Conservation (phyloP, 2,797 vertebrate genomes). For the Cossypha dichroa region DNA sequence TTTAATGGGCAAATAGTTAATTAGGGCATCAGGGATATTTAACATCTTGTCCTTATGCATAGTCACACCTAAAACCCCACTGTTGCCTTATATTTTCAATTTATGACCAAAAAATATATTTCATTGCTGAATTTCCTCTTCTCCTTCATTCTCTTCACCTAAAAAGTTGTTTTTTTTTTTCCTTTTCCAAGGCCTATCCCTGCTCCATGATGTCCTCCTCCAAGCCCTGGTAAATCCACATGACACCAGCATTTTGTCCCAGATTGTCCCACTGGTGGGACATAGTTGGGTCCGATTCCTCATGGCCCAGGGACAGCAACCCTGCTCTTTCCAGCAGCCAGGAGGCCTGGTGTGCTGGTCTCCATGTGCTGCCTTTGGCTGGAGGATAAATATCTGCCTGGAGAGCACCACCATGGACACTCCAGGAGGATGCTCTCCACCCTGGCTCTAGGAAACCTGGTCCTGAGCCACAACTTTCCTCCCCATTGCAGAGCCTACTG, state of each 20-base stretch:
- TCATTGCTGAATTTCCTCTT: background rate
- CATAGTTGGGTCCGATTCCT: accelerated
- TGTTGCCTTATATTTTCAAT: background rate
- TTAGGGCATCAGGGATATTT: background rate
- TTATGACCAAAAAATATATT: background rate
- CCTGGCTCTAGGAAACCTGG: background rate
- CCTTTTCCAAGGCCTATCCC: background rate
- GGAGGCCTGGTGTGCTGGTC: background rate
- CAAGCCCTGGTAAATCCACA: background rate
- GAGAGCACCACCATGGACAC: accelerated
- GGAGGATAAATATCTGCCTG: background rate
- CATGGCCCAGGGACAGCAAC: background rate
- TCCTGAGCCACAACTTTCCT: background rate
- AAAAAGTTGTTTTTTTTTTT: accelerated
- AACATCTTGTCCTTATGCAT: background rate
- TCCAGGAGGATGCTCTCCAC: background rate
- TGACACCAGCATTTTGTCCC: background rate
- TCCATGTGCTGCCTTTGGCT: accelerated
- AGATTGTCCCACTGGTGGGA: accelerated
- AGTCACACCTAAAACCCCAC: background rate
- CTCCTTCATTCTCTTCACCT: background rate
- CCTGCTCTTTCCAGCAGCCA: background rate
- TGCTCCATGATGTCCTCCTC: background rate
- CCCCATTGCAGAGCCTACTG: background rate
- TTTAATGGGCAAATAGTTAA: background rate